Conservation (phyloP, 2,888 invertebrate genomes). For the Leucophora obtusa region DNA sequence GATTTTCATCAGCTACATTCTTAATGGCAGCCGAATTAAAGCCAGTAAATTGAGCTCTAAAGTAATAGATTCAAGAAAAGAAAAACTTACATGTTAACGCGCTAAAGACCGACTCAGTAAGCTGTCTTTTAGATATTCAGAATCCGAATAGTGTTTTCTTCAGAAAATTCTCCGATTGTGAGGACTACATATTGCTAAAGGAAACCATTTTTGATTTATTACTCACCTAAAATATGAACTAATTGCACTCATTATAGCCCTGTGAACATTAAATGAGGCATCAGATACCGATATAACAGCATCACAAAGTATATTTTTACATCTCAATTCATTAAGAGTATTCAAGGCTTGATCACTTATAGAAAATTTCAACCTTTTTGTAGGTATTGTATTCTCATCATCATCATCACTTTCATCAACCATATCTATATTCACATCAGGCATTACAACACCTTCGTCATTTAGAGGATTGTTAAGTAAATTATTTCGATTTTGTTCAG, state of each 20-base stretch:
- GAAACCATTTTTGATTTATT: not conserved
- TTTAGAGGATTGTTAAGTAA: constrained; percentile 67
- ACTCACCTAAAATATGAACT: constrained; percentile 93
- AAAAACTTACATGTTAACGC: too few species aligned
- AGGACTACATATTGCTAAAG: too few species aligned
- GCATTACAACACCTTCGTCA: constrained; percentile 67
- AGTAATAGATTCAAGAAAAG: not conserved
- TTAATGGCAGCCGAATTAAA: constrained; percentile 65
- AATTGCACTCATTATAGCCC: constrained; percentile 91
- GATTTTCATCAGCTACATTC: constrained; percentile 79
- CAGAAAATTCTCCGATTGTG: too few species aligned
- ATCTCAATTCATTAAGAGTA: constrained; percentile 89
- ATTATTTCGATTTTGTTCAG: constrained; percentile 63
- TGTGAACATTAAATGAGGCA: constrained; percentile 91
- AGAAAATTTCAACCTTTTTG: constrained; percentile 77
- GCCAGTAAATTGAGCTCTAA: constrained; percentile 74
- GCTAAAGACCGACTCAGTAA: too few species aligned
- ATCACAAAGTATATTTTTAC: constrained; percentile 91
- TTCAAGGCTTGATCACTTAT: constrained; percentile 92
- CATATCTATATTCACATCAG: constrained; percentile 53
- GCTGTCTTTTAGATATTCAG: too few species aligned
- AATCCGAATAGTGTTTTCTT: too few species aligned
- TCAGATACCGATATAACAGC: constrained; percentile 90
- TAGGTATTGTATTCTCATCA: constrained; percentile 46
- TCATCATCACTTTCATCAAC: constrained; percentile 64